Conservation (phyloP, 2,113 vertebrate genomes). For the Muntiacus muntjak region DNA sequence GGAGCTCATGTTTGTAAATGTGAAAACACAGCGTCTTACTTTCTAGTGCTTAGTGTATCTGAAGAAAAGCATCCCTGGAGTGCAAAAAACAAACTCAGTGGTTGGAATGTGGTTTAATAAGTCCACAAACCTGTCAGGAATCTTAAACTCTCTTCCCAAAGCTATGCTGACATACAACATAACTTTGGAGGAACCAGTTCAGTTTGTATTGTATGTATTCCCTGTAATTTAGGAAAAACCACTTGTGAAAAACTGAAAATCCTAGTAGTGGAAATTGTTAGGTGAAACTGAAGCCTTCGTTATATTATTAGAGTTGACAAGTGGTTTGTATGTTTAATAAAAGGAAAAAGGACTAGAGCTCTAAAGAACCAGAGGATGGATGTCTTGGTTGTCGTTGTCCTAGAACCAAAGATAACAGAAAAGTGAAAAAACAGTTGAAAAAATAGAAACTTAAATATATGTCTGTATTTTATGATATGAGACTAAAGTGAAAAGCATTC, state of each 20-base stretch:
- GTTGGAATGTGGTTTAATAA: neutral
- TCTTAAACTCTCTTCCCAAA: neutral
- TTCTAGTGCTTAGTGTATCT: neutral
- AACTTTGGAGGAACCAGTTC: neutral
- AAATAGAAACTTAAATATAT: neutral
- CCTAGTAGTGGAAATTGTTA: neutral
- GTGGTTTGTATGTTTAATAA: neutral
- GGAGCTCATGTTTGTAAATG: neutral
- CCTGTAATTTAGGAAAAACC: neutral
- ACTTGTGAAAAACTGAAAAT: slow-evolving; percentile 12
- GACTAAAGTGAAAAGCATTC: neutral
- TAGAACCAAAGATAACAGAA: neutral
- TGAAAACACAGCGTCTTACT: neutral
- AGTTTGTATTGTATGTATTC: neutral
- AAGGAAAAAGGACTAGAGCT: neutral
- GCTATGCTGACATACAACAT: neutral
- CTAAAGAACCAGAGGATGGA: neutral
- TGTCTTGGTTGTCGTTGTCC: neutral
- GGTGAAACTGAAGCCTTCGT: neutral
- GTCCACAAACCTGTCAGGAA: neutral
- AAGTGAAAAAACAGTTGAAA: slow-evolving; percentile 16
- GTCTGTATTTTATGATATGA: neutral
- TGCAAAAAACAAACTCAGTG: neutral
- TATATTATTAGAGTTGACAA: neutral
- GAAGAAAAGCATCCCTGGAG: neutral